Evolutionary conservation across 64 coral and sea anemone genomes (phyloP).

Genomic region (Dendrophyllia cribrosa): DNA sequence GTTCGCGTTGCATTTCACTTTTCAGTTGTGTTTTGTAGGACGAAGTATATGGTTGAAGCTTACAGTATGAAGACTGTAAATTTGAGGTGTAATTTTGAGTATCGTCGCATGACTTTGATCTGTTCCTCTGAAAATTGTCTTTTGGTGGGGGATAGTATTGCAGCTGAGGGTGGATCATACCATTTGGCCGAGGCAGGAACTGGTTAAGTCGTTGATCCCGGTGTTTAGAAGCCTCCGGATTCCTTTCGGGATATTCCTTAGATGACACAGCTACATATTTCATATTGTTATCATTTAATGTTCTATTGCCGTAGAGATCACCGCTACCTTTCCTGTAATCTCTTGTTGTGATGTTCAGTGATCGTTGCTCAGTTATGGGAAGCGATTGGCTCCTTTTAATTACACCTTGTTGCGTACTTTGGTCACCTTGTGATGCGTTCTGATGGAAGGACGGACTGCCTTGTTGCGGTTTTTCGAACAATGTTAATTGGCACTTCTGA

Average conservation of each 20-base stretch:
- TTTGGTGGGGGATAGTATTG: neutral
- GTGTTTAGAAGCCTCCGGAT: neutral
- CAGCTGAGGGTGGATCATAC: neutral
- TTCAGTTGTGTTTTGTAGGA: neutral
- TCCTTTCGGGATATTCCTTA: neutral
- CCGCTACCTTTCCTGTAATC: neutral
- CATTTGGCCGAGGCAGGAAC: neutral
- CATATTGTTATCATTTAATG: neutral
- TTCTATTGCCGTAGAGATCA: neutral
- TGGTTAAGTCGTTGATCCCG: neutral
- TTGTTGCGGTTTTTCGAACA: neutral
- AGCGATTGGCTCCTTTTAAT: neutral
- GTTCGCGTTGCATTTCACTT: neutral
- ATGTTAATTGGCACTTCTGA: neutral
- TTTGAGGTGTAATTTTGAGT: neutral
- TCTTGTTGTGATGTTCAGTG: neutral
- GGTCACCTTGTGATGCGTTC: neutral
- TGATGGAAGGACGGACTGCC: neutral
- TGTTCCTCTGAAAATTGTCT: neutral
- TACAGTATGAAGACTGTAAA: neutral
- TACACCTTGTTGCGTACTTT: neutral
- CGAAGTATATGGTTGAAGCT: neutral
- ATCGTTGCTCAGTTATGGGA: neutral
- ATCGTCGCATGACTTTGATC: conserved; percentile 6
- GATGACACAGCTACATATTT: neutral